Evolutionary conservation across 1,140 invertebrate species (phyloP).

Genomic region (Euwallacea fornicatus): DNA sequence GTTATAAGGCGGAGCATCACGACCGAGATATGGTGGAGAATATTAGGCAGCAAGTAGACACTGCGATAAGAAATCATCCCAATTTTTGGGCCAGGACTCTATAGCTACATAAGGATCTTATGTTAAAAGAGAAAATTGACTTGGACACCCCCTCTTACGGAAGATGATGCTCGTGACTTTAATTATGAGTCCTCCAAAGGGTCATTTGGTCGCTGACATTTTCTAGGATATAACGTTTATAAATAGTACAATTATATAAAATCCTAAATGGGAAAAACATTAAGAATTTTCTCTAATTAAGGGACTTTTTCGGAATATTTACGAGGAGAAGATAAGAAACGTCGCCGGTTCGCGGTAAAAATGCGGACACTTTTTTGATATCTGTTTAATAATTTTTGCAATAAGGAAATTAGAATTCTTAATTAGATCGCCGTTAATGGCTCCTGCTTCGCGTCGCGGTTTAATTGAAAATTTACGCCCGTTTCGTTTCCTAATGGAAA

Average conservation of each 20-base stretch:
- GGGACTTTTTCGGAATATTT: constrained; percentile 32
- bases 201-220: no score
- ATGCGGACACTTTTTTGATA: constrained; percentile 36
- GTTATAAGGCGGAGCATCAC: no score
- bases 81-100: no score
- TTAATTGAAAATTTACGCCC: constrained; percentile 39
- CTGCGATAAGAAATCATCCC: no score
- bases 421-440: constrained; percentile 38
- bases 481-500: constrained; percentile 39
- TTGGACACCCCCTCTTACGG: no score
- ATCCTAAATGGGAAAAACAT: constrained; percentile 1
- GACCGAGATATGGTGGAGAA: no score
- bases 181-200: no score
- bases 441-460: constrained; percentile 29
- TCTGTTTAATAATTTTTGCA: constrained; percentile 39
- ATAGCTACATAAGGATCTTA: no score
- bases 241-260: background rate
- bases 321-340: constrained; percentile 20
- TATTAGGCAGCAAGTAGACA: no score
- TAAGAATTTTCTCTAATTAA: constrained; percentile 5
- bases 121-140: no score
- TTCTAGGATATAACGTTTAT: no score
- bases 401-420: constrained; percentile 39
- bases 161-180: no score
- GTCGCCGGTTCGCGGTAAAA: constrained; percentile 24